These are phyloP conservation scores for Anarsia innoxiella DNA, from an alignment of 2,888 invertebrate species.

Conservation along the genomic window DNA sequence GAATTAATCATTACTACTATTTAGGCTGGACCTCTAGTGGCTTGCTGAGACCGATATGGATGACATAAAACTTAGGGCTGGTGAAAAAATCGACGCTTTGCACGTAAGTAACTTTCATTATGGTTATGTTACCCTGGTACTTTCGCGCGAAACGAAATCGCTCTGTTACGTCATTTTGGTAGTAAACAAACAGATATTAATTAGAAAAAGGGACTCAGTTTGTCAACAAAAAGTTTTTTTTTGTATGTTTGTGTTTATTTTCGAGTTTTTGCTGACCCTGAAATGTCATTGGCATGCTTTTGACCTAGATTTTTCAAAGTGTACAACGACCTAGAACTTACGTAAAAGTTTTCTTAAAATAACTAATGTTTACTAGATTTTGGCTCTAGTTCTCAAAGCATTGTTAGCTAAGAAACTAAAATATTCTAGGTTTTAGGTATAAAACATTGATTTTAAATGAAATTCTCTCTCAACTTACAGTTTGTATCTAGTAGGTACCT, in stretches of 20 bases:
- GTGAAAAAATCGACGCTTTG: constrained; percentile 64
- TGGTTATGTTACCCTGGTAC: constrained; percentile 38
- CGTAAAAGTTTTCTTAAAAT: no score
- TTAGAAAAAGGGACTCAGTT: no score
- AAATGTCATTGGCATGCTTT: constrained; percentile 34
- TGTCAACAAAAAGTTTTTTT: constrained; percentile 20
- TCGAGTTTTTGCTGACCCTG: constrained; percentile 23
- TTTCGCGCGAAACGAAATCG: no score
- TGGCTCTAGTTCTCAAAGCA: no score
- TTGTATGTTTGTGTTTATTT: constrained; percentile 1
- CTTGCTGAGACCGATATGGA: constrained; percentile 54
- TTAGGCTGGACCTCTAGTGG: constrained; percentile 37
- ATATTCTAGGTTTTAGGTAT: no score
- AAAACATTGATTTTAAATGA: no score
- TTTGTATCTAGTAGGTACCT: no score
- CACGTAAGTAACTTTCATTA: constrained; percentile 56
- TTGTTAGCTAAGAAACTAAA: no score
- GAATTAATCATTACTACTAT: constrained; percentile 44
- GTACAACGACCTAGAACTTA: constrained; percentile 48
- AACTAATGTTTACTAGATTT: no score
- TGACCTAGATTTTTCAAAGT: no score
- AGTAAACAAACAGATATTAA: no score
- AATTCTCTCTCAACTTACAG: no score
- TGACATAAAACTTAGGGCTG: constrained; percentile 59
- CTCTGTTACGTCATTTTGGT: constrained; percentile 30